These are phyloP conservation scores for Halcyon senegalensis DNA, from an alignment of 2,113 vertebrate species.

Conservation along the genomic window DNA sequence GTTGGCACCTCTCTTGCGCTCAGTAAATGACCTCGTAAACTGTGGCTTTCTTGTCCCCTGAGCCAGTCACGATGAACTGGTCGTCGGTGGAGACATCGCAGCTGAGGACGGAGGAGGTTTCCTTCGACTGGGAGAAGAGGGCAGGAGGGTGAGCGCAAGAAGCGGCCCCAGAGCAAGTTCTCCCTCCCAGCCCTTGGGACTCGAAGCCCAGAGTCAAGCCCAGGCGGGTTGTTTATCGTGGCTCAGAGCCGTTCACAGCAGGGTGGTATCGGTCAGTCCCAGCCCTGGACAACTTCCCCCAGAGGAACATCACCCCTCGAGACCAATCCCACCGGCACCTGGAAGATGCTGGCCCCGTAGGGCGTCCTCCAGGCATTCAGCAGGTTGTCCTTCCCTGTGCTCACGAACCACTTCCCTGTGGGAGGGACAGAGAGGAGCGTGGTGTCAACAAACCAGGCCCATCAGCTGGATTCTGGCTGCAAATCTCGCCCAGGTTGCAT, in stretches of 20 bases:
- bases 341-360: slow-evolving; percentile 81
- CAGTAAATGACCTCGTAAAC: slow-evolving; percentile 98
- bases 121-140: slow-evolving; percentile 86
- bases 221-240: too few relatives aligned
- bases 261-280: neutral
- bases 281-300: neutral
- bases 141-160: accelerated
- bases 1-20: neutral
- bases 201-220: accelerated
- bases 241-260: neutral
- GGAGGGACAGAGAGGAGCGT: neutral
- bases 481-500: too few relatives aligned
- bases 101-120: slow-evolving; percentile 95
- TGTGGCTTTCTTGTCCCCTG: slow-evolving; percentile 97
- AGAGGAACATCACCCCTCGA: accelerated
- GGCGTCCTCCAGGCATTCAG: slow-evolving; percentile 84
- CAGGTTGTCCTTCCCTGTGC: slow-evolving; percentile 86
- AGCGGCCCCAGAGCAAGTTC: neutral
- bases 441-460: neutral
- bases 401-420: slow-evolving; percentile 89
- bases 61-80: slow-evolving; percentile 97
- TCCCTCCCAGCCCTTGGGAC: accelerated
- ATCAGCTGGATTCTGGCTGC: neutral
- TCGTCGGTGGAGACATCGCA: slow-evolving; percentile 96
- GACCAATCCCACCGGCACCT: slow-evolving; percentile 60